Evolutionary conservation across 2,797 vertebrate species (phyloP).

Genomic region (Oceanodroma leucorhoa): DNA sequence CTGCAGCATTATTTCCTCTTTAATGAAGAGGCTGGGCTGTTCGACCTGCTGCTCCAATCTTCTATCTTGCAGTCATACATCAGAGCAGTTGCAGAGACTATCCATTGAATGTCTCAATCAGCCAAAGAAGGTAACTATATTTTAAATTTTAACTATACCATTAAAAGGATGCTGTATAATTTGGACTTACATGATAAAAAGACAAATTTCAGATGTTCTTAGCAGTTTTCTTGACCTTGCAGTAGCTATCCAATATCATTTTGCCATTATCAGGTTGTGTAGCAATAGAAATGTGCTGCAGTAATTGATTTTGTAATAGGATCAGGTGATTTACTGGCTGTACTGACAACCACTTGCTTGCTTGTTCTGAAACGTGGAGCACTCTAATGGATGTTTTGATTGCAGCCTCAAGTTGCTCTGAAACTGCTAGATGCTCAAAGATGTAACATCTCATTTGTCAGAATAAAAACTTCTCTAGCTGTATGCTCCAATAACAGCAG

Average conservation of each 20-base stretch:
- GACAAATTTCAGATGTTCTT: constrained; percentile 70
- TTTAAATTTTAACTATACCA: constrained; percentile 62
- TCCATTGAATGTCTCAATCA: constrained; percentile 88
- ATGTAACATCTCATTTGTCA: constrained; percentile 55
- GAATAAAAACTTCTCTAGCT: background rate
- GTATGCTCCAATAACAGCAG: background rate
- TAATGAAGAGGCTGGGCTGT: constrained; percentile 99
- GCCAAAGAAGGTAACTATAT: constrained; percentile 91
- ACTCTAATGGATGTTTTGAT: constrained; percentile 85
- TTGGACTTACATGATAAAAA: constrained; percentile 66
- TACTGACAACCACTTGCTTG: constrained; percentile 86
- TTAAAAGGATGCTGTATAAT: constrained; percentile 60
- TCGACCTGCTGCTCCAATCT: constrained; percentile 95
- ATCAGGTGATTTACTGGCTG: constrained; percentile 90
- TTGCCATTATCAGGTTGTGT: constrained; percentile 80
- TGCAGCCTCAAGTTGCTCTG: constrained; percentile 72
- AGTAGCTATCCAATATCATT: constrained; percentile 79
- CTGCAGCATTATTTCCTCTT: constrained; percentile 96
- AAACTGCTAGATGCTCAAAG: constrained; percentile 69
- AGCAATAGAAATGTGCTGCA: constrained; percentile 81
- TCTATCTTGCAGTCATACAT: constrained; percentile 91
- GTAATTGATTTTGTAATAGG: constrained; percentile 98
- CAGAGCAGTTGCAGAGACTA: constrained; percentile 94
- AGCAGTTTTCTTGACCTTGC: constrained; percentile 79
- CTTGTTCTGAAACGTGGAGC: constrained; percentile 80